Evolutionary conservation across 2,888 invertebrate species (phyloP).

Genomic region (Orthonevra nobilis): DNA sequence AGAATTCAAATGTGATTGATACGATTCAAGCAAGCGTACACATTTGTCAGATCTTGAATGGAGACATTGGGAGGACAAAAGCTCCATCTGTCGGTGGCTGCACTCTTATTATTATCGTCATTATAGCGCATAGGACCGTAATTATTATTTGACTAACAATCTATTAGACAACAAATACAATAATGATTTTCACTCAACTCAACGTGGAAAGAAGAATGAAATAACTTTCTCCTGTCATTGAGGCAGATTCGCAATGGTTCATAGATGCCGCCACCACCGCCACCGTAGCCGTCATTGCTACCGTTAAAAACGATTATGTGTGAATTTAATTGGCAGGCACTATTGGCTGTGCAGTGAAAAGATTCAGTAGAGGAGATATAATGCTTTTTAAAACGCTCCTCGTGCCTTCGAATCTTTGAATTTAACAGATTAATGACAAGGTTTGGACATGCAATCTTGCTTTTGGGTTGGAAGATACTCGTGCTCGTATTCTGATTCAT

Average conservation of each 20-base stretch:
- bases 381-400: neutral
- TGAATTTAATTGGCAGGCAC: constrained; percentile 52
- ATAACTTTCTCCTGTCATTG: constrained; percentile 60
- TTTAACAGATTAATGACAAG: constrained; percentile 24
- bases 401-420: constrained; percentile 17
- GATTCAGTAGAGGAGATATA: neutral
- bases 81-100: constrained; percentile 12
- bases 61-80: constrained; percentile 10
- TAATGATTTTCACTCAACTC: constrained; percentile 49
- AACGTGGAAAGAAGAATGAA: constrained; percentile 38
- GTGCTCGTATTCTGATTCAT: constrained; percentile 2
- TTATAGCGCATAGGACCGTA: constrained; percentile 27
- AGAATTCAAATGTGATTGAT: no score
- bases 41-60: constrained; percentile 20
- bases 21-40: no score
- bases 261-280: constrained; percentile 6
- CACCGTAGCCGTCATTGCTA: neutral
- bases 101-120: neutral
- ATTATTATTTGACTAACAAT: constrained; percentile 33
- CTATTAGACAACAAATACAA: constrained; percentile 45
- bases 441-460: neutral
- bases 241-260: constrained; percentile 31
- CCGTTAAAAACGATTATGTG: constrained; percentile 47
- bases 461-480: neutral
- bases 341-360: constrained; percentile 3